These are phyloP conservation scores for Corythornis vintsioides DNA, from an alignment of 2,113 vertebrate species.

Conservation along the genomic window DNA sequence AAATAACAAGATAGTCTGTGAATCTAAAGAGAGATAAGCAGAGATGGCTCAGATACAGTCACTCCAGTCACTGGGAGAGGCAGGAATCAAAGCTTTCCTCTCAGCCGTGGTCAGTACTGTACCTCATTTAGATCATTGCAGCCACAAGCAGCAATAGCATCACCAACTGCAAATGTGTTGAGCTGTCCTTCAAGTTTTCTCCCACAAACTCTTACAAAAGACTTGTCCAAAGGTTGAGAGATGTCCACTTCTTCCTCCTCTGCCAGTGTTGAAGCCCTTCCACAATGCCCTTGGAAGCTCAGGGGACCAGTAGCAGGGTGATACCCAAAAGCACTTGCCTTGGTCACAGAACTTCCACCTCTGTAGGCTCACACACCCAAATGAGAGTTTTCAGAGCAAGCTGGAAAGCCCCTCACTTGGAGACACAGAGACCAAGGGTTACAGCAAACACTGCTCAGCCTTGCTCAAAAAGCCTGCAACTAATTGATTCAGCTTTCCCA, in stretches of 20 bases:
- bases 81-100: neutral
- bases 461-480: fast-evolving
- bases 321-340: fast-evolving
- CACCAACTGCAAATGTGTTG: fast-evolving
- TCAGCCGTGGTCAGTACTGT: neutral
- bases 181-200: neutral
- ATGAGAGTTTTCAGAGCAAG: neutral
- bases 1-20: neutral
- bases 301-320: fast-evolving
- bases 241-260: fast-evolving
- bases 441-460: neutral
- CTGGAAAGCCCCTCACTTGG: neutral
- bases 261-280: neutral
- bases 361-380: fast-evolving
- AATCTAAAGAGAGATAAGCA: neutral
- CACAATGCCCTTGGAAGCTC: neutral
- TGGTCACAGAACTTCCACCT: fast-evolving
- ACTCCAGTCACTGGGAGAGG: neutral
- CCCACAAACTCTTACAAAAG: neutral
- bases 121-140: neutral
- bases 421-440: neutral
- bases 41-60: neutral
- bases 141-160: neutral
- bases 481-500: neutral
- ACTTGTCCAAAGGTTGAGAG: neutral